Conservation (phyloP, 2,888 invertebrate species). For the Hyposoter dolosus region DNA sequence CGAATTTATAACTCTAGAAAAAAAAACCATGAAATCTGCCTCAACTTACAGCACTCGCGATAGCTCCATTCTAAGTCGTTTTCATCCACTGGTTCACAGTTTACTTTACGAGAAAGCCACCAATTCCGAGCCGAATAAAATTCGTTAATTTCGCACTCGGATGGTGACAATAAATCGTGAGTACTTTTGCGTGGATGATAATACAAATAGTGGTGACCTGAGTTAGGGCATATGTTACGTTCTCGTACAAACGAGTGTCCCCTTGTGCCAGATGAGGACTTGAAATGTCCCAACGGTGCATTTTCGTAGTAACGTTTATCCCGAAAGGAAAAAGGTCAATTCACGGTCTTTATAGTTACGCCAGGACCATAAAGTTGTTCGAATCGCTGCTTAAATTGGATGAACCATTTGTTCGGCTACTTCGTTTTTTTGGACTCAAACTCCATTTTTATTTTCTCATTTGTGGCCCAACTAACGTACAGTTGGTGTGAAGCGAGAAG, state of each 20-base stretch:
- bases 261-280: background rate
- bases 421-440: background rate
- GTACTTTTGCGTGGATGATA: background rate
- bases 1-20: background rate
- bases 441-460: constrained; percentile 21
- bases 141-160: background rate
- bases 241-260: background rate
- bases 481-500: background rate
- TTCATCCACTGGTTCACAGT: background rate
- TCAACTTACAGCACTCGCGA: background rate
- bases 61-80: background rate
- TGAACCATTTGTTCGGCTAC: constrained; percentile 24
- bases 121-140: background rate
- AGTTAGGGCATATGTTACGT: constrained; percentile 14
- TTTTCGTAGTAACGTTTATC: constrained; percentile 47
- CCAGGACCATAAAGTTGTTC: constrained; percentile 65
- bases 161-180: constrained; percentile 17
- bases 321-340: constrained; percentile 33
- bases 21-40: constrained; percentile 2
- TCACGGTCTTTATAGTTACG: constrained; percentile 56
- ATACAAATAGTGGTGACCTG: background rate
- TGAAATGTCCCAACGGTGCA: constrained; percentile 8
- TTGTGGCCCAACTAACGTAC: constrained; percentile 12
- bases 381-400: constrained; percentile 69
- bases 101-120: background rate